phyloP scores from a whole-genome alignment of 2,113 vertebrate species.

The Rhinopomastus cyanomelas region DNA sequence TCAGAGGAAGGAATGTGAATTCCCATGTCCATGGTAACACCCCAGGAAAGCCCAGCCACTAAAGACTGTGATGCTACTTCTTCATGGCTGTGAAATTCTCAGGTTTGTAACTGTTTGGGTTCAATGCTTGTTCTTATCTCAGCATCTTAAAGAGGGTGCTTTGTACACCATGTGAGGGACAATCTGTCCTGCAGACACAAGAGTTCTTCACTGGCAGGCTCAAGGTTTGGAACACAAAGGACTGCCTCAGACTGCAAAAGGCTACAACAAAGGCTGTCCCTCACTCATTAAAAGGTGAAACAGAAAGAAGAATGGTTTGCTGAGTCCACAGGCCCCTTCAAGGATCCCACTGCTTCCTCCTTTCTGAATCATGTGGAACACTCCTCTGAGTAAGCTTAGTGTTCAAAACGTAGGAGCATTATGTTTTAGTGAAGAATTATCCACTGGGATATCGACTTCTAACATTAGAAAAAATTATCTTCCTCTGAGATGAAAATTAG shows the following conservation, averaged over 20 bases:
- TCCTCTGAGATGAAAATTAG: background rate
- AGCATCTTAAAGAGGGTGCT: background rate
- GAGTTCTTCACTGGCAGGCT: background rate
- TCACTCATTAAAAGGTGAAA: background rate
- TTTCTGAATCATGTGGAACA: background rate
- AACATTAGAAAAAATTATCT: background rate
- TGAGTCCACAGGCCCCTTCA: background rate
- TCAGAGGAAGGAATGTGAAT: background rate
- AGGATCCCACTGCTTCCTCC: background rate
- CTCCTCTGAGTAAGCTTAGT: background rate
- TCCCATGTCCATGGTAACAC: background rate
- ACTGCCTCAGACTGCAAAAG: background rate
- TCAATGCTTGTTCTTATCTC: background rate
- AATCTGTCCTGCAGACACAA: background rate
- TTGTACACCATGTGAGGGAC: background rate
- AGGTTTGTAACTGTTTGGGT: background rate
- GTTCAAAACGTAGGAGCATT: background rate
- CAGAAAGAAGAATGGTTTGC: background rate
- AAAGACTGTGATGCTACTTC: background rate
- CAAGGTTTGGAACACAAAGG: background rate
- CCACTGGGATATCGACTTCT: background rate
- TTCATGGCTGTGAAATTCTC: background rate
- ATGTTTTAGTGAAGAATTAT: background rate
- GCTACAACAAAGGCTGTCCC: background rate
- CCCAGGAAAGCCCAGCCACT: background rate